Percentiles rank a stretch among this genome's conserved stretches.
These are phyloP conservation scores for Stratiolaelaps scimitus DNA, from an alignment of 1,140 invertebrate genomes.

Conservation along the genomic window DNA sequence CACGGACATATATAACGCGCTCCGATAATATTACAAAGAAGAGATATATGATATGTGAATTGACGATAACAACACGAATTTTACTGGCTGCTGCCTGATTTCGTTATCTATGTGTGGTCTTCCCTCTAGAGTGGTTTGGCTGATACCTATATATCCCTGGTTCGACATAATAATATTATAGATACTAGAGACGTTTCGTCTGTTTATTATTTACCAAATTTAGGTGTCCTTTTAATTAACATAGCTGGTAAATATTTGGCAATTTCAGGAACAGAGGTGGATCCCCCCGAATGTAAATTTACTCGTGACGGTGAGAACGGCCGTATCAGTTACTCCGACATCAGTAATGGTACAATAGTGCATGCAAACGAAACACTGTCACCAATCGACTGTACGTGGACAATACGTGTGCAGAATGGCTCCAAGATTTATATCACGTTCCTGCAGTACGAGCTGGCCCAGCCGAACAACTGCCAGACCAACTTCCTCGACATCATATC, in stretches of 20 bases:
- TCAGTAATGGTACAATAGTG: slow-evolving; percentile 40
- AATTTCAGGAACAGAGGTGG: slow-evolving; percentile 38
- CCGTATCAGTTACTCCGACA: slow-evolving; percentile 46
- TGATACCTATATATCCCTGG: too few species aligned
- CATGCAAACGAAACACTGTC: background rate
- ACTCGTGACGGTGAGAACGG: slow-evolving; percentile 45
- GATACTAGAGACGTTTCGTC: too few species aligned
- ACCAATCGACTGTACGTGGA: slow-evolving; percentile 66
- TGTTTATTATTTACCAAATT: too few species aligned
- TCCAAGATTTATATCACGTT: slow-evolving; percentile 63
- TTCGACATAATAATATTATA: too few species aligned
- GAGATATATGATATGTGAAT: too few species aligned
- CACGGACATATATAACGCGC: too few species aligned
- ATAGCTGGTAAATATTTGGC: slow-evolving; percentile 27
- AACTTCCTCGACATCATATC: slow-evolving; percentile 67
- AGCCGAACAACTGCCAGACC: slow-evolving; percentile 66
- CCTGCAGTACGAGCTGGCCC: slow-evolving; percentile 51
- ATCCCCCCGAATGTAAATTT: slow-evolving; percentile 43
- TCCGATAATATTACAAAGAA: too few species aligned
- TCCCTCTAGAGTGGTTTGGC: too few species aligned
- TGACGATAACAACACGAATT: too few species aligned
- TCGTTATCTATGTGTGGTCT: too few species aligned
- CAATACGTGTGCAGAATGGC: slow-evolving; percentile 52
- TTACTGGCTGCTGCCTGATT: too few species aligned
- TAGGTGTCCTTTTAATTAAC: slow-evolving; percentile 28